These are phyloP conservation scores for Blera fallax DNA, from an alignment of 2,888 invertebrate genomes.

Conservation along the genomic window DNA sequence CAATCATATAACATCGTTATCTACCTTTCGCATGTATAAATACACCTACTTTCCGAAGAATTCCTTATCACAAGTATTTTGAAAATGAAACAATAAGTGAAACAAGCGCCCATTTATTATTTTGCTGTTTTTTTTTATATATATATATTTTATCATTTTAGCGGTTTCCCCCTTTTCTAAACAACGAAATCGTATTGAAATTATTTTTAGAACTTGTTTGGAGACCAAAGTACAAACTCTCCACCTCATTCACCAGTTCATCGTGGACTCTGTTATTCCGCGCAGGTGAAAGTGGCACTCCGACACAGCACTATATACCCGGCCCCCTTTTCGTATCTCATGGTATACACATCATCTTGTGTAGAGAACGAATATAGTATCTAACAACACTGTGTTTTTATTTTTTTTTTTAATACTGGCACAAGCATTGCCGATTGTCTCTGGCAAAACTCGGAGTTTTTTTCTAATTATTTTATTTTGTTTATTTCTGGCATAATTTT, in stretches of 20 bases:
- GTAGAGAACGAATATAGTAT: slow-evolving; percentile 5
- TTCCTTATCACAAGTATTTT: neutral
- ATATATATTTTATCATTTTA: neutral
- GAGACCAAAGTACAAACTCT: slow-evolving; percentile 26
- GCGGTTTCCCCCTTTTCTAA: neutral
- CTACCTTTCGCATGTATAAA: neutral
- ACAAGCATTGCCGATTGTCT: neutral
- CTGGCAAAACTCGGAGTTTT: neutral
- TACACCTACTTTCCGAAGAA: neutral
- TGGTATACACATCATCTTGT: neutral
- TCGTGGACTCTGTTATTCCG: neutral
- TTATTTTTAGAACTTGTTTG: slow-evolving; percentile 23
- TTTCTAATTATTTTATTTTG: neutral
- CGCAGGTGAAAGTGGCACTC: slow-evolving; percentile 41
- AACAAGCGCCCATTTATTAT: neutral
- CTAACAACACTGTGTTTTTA: neutral
- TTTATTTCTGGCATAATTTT: slow-evolving; percentile 1
- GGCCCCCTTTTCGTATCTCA: neutral
- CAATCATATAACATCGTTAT: neutral
- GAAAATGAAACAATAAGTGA: neutral
- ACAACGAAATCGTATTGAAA: neutral
- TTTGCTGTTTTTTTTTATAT: neutral
- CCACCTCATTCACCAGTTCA: slow-evolving; percentile 17
- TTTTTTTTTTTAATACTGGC: neutral
- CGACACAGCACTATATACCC: neutral